phyloP scores from a whole-genome alignment of 2,888 invertebrate species.

The Eupithecia inturbata region DNA sequence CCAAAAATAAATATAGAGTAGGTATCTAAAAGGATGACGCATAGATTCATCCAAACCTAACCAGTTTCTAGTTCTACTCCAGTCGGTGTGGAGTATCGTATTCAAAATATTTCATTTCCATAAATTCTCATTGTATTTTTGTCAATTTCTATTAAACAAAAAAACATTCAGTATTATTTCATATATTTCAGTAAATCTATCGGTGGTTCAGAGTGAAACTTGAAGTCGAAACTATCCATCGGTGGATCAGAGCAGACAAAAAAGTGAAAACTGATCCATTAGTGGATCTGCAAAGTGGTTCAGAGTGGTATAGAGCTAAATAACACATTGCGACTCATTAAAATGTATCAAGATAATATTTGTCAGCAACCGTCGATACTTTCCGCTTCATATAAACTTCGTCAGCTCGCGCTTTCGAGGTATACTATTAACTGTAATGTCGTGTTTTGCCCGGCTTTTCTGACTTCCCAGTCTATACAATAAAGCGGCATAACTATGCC shows the following conservation, averaged over 20 bases:
- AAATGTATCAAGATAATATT: background rate
- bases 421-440: background rate
- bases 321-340: background rate
- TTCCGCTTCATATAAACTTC: background rate
- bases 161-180: too few relatives aligned
- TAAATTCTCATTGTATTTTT: background rate
- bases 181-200: too few relatives aligned
- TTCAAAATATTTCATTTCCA: background rate
- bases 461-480: slow-evolving; percentile 16
- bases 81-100: background rate
- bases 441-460: slow-evolving; percentile 21
- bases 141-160: background rate
- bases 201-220: too few relatives aligned
- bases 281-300: too few relatives aligned
- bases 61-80: background rate
- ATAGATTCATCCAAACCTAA: background rate
- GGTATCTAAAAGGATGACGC: background rate
- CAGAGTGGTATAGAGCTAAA: too few relatives aligned
- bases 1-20: too few relatives aligned
- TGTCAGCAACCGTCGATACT: background rate
- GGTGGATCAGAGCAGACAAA: too few relatives aligned
- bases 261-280: too few relatives aligned
- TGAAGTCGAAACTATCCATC: too few relatives aligned
- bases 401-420: background rate
- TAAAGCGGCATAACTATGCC: slow-evolving; percentile 45